Base-by-base conservation (phyloP, 2,888 invertebrate genomes). In the Xanthia icteritia region DNA sequence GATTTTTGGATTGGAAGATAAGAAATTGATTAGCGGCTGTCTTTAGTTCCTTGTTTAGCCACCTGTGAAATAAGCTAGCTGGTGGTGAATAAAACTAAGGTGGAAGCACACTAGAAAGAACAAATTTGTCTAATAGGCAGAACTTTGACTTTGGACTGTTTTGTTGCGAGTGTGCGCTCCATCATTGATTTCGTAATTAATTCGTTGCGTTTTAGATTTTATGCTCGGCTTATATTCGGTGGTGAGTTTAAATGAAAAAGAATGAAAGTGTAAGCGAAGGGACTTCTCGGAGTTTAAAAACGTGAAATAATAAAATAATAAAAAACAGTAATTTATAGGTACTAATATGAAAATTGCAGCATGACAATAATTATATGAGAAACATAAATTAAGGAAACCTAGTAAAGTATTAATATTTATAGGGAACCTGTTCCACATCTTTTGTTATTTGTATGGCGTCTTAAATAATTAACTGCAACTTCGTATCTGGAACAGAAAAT, bases 1-100 rank as follows among this genome's bases (percentile, higher is more conserved):
- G 65, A 73, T 75, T 77, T 75, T 86, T 73, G 58, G 56, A 76
- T 82, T 68, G n/a, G 20, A 6, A 31, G 77, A 71, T 74, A 77
- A 68, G 64, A 6, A 58, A 61, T 69, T 76, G 66, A 66, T 73
- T 58, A 77, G 77, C 61, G 27, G 64, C 23, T 82, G 45, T 27
- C 6, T 27, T 73, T 54, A 9, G 51, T 60, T 65, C 39, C 8
- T 48, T 56, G 8, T 51, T 84, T 61, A 36, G n/a, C n/a, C 36
- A 42, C 54, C 65, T 67, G 31, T 39, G 9, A 67, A 48, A 45
- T n/a, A 5, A 39, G 48, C 6, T 20, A 20, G 23, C 20, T 23
- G 3, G 9, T 1, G 15, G 11, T 27, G 8, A 45, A 61, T 27
- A 5, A 61, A 15, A 54, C 4, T 23, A 5, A n/a, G n/a, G 5